Evolutionary conservation across 2,113 vertebrate genomes (phyloP).

Genomic region (Erythrolamprus reginae): DNA sequence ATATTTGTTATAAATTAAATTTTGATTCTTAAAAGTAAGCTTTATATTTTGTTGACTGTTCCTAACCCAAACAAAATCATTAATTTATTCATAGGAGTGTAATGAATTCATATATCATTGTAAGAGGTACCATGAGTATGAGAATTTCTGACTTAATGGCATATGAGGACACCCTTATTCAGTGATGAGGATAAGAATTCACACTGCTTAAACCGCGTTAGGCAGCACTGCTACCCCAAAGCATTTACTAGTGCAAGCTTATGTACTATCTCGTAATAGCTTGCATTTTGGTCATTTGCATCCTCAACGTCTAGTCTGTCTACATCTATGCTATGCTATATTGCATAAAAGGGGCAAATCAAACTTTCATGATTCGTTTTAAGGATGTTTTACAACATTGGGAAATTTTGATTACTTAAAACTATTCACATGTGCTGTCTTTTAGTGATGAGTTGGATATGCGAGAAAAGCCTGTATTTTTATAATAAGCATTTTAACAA

Average conservation of each 20-base stretch:
- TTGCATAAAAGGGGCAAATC: not conserved
- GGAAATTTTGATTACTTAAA: not conserved
- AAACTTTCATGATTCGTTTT: not conserved
- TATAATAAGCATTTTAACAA: not conserved
- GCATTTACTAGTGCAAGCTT: not conserved
- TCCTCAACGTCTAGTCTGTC: not conserved
- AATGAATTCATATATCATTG: not conserved
- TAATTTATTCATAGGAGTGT: not conserved
- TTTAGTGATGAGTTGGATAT: not conserved
- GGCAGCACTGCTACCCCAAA: not conserved
- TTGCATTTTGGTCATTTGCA: not conserved
- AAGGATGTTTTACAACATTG: not conserved
- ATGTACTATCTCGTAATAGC: not conserved
- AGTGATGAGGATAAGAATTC: not conserved
- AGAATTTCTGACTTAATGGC: not conserved
- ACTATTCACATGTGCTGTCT: not conserved
- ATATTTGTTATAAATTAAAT: not conserved
- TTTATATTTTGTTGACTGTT: not conserved
- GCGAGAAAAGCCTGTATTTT: not conserved
- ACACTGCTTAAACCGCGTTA: not conserved
- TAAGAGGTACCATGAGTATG: not conserved
- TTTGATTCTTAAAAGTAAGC: not conserved
- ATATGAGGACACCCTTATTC: not conserved
- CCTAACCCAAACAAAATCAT: not conserved
- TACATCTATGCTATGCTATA: not conserved